Percentiles rank a stretch among this genome's conserved stretches.
Conservation (phyloP, 2,113 vertebrate species). For the Alexandromys fortis region DNA sequence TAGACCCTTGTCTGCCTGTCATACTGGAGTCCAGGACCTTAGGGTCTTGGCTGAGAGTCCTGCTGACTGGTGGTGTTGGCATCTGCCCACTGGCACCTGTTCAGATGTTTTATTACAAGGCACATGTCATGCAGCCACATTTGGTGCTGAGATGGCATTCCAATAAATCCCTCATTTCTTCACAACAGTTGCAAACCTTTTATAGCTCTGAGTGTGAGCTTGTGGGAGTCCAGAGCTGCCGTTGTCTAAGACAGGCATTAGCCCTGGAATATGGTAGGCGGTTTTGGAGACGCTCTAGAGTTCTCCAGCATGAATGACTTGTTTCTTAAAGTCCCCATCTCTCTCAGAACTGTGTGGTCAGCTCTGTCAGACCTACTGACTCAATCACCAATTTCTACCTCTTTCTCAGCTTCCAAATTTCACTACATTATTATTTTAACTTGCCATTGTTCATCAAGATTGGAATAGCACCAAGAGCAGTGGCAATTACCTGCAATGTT, state of each 20-base stretch:
- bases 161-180: slow-evolving; percentile 74
- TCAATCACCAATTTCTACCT: not conserved
- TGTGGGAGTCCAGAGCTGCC: slow-evolving; percentile 11
- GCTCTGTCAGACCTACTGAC: not conserved
- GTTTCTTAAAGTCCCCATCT: not conserved
- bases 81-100: slow-evolving; percentile 57
- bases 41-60: not conserved
- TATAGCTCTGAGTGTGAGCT: slow-evolving; percentile 27
- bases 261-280: not conserved
- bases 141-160: slow-evolving; percentile 75
- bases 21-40: not conserved
- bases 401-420: not conserved
- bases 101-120: not conserved
- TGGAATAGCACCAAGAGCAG: too few species aligned
- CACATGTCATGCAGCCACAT: not conserved
- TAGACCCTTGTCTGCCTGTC: not conserved
- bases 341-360: not conserved
- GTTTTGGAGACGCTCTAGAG: not conserved
- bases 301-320: not conserved
- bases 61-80: not conserved
- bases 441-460: not conserved
- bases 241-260: not conserved
- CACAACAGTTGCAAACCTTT: slow-evolving; percentile 59
- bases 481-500: not conserved
- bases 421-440: not conserved